These are phyloP conservation scores for Ichneumoninae sp. DNA, from an alignment of 2,888 invertebrate species.

Conservation along the genomic window DNA sequence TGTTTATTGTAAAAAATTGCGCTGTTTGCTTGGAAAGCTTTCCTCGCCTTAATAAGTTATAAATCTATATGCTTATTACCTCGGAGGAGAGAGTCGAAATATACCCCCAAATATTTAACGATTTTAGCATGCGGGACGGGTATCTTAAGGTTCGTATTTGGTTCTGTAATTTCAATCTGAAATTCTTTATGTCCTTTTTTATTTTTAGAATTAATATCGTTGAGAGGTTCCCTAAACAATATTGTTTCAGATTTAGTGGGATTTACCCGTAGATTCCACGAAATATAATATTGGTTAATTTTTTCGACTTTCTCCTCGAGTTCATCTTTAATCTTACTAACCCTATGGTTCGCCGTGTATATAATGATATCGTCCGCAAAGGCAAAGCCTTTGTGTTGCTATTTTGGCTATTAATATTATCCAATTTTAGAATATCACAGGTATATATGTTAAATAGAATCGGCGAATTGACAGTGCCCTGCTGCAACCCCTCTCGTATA, in stretches of 20 bases:
- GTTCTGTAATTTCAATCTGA: neutral
- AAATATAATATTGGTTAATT: slow-evolving; percentile 48
- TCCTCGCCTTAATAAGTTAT: neutral
- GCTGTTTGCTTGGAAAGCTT: neutral
- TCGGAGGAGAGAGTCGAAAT: slow-evolving; percentile 13
- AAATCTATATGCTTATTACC: neutral
- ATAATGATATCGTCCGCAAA: too few species aligned
- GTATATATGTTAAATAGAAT: slow-evolving; percentile 65
- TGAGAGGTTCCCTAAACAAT: slow-evolving; percentile 33
- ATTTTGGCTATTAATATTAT: too few species aligned
- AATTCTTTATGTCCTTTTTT: neutral
- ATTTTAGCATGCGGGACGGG: neutral
- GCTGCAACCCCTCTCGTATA: slow-evolving; percentile 53
- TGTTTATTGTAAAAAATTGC: too few species aligned
- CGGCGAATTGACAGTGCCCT: slow-evolving; percentile 19
- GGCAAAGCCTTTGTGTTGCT: too few species aligned
- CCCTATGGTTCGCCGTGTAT: too few species aligned
- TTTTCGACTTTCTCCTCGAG: slow-evolving; percentile 43
- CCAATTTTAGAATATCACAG: slow-evolving; percentile 44
- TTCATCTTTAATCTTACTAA: neutral
- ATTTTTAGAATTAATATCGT: neutral
- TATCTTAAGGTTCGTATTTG: neutral
- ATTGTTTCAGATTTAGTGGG: slow-evolving; percentile 62
- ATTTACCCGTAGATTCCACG: slow-evolving; percentile 64
- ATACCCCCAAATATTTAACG: slow-evolving; percentile 1